These are phyloP conservation scores for Steinernema scapterisci DNA, from an alignment of 2,888 invertebrate species.

Conservation along the genomic window DNA sequence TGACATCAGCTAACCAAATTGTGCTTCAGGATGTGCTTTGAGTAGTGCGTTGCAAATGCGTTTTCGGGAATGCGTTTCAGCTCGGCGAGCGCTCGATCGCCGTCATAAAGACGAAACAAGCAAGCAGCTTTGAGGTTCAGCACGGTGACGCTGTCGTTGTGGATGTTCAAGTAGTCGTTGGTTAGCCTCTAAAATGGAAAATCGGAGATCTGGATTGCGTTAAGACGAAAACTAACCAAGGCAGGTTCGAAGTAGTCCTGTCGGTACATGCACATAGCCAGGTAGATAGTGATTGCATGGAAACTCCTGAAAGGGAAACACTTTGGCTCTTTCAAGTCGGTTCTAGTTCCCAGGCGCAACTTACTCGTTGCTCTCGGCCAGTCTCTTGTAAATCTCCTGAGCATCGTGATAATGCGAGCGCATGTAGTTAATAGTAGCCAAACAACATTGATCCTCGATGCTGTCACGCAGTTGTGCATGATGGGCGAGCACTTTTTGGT, in stretches of 20 bases:
- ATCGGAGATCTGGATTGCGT: background rate
- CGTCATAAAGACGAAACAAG: conserved; percentile 85
- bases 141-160: conserved; percentile 90
- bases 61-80: conserved; percentile 41
- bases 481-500: conserved; percentile 80
- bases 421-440: conserved; percentile 93
- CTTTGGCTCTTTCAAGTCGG: no score
- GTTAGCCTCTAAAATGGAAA: conserved; percentile 5
- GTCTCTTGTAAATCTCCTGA: conserved; percentile 93
- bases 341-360: conserved; percentile 23
- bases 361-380: conserved; percentile 87
- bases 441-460: conserved; percentile 89
- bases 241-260: conserved; percentile 13
- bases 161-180: conserved; percentile 86
- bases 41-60: conserved; percentile 5
- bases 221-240: conserved; percentile 40
- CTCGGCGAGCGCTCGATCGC: conserved; percentile 81
- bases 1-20: background rate
- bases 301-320: conserved; percentile 78
- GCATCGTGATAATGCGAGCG: conserved; percentile 97
- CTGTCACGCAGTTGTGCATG: conserved; percentile 86
- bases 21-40: conserved; percentile 16
- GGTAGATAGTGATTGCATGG: conserved; percentile 92
- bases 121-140: conserved; percentile 88
- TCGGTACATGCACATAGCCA: conserved; percentile 68